These are phyloP conservation scores for Drosophila ustulata DNA, from an alignment of 2,888 invertebrate species.

Conservation along the genomic window DNA sequence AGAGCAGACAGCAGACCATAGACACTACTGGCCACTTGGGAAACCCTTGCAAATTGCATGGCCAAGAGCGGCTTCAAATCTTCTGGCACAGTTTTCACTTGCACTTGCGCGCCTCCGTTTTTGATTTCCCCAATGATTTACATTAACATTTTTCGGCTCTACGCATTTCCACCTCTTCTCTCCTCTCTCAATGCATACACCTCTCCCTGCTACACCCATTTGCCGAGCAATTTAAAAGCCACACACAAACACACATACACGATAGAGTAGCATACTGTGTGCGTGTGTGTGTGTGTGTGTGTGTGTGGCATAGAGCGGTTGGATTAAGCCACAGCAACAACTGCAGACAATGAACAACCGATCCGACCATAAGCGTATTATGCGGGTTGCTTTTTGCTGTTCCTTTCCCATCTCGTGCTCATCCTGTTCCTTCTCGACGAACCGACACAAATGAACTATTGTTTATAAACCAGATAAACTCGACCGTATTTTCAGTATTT, in stretches of 20 bases:
- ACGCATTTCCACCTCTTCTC: slow-evolving; percentile 36
- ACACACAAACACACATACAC: slow-evolving; percentile 32
- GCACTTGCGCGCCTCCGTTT: slow-evolving; percentile 63
- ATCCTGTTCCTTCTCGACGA: background rate
- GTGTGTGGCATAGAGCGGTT: slow-evolving; percentile 22
- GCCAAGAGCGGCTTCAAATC: slow-evolving; percentile 64
- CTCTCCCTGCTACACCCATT: slow-evolving; percentile 25
- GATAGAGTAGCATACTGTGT: background rate
- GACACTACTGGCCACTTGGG: slow-evolving; percentile 66
- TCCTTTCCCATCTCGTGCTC: slow-evolving; percentile 1
- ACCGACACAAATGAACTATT: slow-evolving; percentile 76
- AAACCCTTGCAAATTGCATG: slow-evolving; percentile 80
- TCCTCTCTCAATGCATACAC: background rate
- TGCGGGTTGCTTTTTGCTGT: slow-evolving; percentile 63
- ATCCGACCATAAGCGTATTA: slow-evolving; percentile 73
- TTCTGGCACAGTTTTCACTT: slow-evolving; percentile 77
- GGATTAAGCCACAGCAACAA: slow-evolving; percentile 37
- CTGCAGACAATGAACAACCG: slow-evolving; percentile 55
- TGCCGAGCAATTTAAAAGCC: slow-evolving; percentile 67
- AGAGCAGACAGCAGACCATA: slow-evolving; percentile 28
- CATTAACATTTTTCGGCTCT: slow-evolving; percentile 74
- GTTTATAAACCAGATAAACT: slow-evolving; percentile 65
- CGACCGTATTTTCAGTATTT: slow-evolving; percentile 29
- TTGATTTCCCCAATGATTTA: slow-evolving; percentile 81
- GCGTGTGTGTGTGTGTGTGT: too few species aligned